Conservation (phyloP, 2,797 vertebrate species). For the Falco rusticolus region DNA sequence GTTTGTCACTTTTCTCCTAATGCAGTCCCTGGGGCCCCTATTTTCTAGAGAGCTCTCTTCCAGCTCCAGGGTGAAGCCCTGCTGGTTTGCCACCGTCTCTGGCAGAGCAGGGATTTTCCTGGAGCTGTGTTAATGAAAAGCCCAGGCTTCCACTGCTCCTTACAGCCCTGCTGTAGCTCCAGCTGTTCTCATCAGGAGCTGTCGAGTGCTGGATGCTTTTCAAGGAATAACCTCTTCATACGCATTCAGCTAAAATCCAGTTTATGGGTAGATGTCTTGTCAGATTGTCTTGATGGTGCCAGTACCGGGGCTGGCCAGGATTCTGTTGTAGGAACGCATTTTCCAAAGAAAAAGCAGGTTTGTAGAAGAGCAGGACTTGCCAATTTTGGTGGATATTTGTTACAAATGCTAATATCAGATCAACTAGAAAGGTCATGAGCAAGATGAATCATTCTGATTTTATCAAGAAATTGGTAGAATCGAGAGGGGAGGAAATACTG, state of each 20-base stretch:
- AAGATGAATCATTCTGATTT: not conserved
- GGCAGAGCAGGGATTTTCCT: not conserved
- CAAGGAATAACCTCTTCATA: conserved; percentile 9
- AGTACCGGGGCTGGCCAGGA: not conserved
- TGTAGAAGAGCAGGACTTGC: not conserved
- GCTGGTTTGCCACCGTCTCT: not conserved
- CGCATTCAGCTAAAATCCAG: not conserved
- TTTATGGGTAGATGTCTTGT: not conserved
- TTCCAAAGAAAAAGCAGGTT: not conserved
- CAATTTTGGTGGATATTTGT: not conserved
- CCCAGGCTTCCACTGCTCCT: not conserved
- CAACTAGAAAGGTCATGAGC: not conserved
- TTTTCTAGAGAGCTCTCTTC: not conserved
- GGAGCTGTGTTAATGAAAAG: not conserved
- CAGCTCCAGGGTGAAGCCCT: not conserved
- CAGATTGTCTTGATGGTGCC: not conserved
- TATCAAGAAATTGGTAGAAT: not conserved
- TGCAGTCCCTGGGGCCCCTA: not conserved
- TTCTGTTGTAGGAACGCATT: not conserved
- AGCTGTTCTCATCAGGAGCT: conserved; percentile 53
- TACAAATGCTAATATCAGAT: not conserved
- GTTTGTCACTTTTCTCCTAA: not conserved
- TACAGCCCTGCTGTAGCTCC: not conserved
- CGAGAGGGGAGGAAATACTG: not conserved
- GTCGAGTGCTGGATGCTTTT: not conserved